Evolutionary conservation across 2,113 vertebrate genomes (phyloP).

Genomic region (Corvus moneduloides): DNA sequence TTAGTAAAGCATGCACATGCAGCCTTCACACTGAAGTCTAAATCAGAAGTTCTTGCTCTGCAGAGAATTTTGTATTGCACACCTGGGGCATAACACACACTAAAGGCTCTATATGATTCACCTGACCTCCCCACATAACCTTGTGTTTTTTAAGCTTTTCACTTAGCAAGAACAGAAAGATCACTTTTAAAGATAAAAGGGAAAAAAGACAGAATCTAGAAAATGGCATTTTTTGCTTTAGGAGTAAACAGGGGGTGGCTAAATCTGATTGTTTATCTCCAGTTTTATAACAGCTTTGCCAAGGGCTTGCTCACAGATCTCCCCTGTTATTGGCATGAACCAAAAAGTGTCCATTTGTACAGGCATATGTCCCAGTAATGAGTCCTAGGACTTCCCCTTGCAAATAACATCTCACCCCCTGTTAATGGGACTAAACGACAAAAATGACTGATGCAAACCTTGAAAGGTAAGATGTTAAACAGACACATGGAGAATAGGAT

Average conservation of each 20-base stretch:
- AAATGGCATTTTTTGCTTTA: constrained; percentile 48
- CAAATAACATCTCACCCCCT: not conserved
- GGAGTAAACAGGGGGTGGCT: constrained; percentile 78
- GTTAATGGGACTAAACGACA: not conserved
- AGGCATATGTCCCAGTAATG: not conserved
- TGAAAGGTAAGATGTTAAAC: not conserved
- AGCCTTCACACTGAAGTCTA: constrained; percentile 30
- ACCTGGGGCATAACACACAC: constrained; percentile 9
- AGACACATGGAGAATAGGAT: not conserved
- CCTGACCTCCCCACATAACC: not conserved
- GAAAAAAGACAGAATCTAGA: constrained; percentile 17
- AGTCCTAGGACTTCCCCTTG: not conserved
- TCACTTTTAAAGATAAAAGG: constrained; percentile 69
- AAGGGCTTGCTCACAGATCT: constrained; percentile 60
- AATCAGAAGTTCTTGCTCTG: constrained; percentile 33
- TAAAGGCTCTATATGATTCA: not conserved
- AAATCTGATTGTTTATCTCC: constrained; percentile 78
- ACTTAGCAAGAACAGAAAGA: constrained; percentile 37
- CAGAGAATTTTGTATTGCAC: constrained; percentile 40
- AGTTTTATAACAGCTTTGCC: constrained; percentile 75
- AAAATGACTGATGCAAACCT: not conserved
- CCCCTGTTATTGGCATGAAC: not conserved
- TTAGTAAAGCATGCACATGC: not conserved
- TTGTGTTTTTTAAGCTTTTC: constrained; percentile 5
- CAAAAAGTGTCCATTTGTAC: not conserved